phyloP scores from a whole-genome alignment of 1,140 invertebrate genomes.

The Halyomorpha halys region DNA sequence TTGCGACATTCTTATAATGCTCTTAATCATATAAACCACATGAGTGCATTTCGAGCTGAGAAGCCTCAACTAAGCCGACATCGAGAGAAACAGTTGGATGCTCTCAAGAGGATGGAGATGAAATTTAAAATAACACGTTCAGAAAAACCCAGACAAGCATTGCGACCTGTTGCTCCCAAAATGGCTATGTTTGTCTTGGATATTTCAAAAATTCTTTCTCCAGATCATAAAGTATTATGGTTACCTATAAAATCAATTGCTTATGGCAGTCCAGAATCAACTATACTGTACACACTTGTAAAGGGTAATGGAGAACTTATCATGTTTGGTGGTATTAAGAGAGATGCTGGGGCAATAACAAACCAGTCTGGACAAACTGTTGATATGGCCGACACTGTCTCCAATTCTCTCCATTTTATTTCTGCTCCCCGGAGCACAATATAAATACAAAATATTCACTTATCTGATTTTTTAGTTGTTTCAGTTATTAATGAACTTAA shows the following conservation, averaged over 20 bases:
- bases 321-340: slow-evolving; percentile 87
- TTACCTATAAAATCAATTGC: slow-evolving; percentile 53
- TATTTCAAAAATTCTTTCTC: slow-evolving; percentile 53
- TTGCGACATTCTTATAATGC: background rate
- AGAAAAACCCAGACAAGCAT: slow-evolving; percentile 4
- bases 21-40: background rate
- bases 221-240: slow-evolving; percentile 53
- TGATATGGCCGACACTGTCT: slow-evolving; percentile 42
- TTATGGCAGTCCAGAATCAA: slow-evolving; percentile 66
- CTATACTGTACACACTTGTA: slow-evolving; percentile 80
- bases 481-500: too few species aligned
- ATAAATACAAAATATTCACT: slow-evolving; percentile 1
- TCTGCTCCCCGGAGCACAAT: slow-evolving; percentile 43
- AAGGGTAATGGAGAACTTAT: slow-evolving; percentile 83
- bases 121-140: slow-evolving; percentile 35
- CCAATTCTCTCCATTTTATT: slow-evolving; percentile 69
- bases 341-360: slow-evolving; percentile 48
- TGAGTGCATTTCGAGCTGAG: background rate
- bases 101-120: slow-evolving; percentile 48
- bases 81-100: slow-evolving; percentile 49
- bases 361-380: slow-evolving; percentile 34
- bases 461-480: too few species aligned
- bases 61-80: slow-evolving; percentile 35
- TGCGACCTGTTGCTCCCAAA: slow-evolving; percentile 24
- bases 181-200: slow-evolving; percentile 79